These are phyloP conservation scores for Galendromus occidentalis DNA, from an alignment of 1,140 invertebrate species.

Conservation along the genomic window DNA sequence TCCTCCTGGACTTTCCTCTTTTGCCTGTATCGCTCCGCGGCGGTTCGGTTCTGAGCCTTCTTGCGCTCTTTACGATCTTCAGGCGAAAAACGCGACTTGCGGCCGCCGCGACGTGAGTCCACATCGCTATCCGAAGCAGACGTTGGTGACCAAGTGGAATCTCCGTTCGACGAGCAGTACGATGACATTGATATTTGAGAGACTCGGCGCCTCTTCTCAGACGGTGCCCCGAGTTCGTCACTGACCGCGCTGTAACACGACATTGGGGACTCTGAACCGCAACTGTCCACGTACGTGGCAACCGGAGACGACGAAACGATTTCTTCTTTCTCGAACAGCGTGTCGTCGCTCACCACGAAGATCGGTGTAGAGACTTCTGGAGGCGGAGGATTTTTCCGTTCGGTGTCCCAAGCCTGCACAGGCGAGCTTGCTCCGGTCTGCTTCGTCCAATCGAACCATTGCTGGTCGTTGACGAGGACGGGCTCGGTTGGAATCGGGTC, in stretches of 20 bases:
- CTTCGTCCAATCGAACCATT: too few relatives aligned
- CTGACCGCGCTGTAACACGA: too few relatives aligned
- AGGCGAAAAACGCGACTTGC: background rate
- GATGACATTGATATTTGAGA: background rate
- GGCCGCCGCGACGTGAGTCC: background rate
- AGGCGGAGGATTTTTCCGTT: too few relatives aligned
- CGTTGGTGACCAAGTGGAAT: background rate
- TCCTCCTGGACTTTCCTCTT: background rate
- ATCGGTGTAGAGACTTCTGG: too few relatives aligned
- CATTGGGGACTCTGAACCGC: too few relatives aligned
- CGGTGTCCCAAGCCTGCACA: too few relatives aligned
- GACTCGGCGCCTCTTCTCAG: background rate
- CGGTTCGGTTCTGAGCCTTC: constrained; percentile 3
- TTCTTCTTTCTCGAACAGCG: too few relatives aligned
- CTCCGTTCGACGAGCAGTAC: background rate
- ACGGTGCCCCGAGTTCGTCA: background rate
- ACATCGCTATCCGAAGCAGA: background rate
- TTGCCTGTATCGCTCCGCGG: background rate
- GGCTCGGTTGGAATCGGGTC: background rate
- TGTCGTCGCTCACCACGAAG: too few relatives aligned
- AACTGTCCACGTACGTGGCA: too few relatives aligned
- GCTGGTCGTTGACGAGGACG: too few relatives aligned
- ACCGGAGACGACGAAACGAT: too few relatives aligned
- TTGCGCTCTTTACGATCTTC: constrained; percentile 9
- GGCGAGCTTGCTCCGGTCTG: too few relatives aligned